Base-by-base conservation (phyloP, 1,140 invertebrate genomes). In the Megalonaias nervosa region DNA sequence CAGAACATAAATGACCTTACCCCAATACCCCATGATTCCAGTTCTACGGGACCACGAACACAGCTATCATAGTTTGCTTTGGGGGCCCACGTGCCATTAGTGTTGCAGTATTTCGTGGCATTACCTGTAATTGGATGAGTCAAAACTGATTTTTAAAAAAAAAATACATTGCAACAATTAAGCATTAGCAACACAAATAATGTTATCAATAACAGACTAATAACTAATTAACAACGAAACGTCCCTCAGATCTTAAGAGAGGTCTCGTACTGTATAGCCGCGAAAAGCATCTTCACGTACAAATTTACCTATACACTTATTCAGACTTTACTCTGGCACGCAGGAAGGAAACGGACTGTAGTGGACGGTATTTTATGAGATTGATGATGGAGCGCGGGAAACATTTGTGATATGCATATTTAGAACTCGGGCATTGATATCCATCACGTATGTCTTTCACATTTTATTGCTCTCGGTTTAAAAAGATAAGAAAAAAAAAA, bases 31-130 rank as follows among this genome's bases (percentile, higher is more conserved):
- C 57, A 77, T 57, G 56, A 76, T 56, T 74, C 73, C 21, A 81
- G 73, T 15, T 87, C 60, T 31, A 56, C 65, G 3, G 58, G 21
- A 14, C 66, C 64, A 11, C 88, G 84, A 21, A 82, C 71, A 87
- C 95, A 96, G 77, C 92, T 89, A 13, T 91, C 91, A 86, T 96
- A 96, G 85, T 95, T 92, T 0, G 94, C 92, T 81, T 93, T 93
- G 74, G 91, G 92, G 67, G 92, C 91, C 95, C 95, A 96, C 2
- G 92, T 93, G 1, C 94, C 95, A 81, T 94, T 93, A 14, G 81
- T 77, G 81, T 92, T 88, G 85, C 95, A 96, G 62, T 92, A 90
- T 65, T 94, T 92, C 11, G 93, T 94, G 0, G 94, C 95, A 86
- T 96, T 96, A 86, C 95, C 95, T 95, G 92, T 66, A 90, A 91